phyloP scores from a whole-genome alignment of 2,888 invertebrate genomes.

The Agrypnus murinus region DNA sequence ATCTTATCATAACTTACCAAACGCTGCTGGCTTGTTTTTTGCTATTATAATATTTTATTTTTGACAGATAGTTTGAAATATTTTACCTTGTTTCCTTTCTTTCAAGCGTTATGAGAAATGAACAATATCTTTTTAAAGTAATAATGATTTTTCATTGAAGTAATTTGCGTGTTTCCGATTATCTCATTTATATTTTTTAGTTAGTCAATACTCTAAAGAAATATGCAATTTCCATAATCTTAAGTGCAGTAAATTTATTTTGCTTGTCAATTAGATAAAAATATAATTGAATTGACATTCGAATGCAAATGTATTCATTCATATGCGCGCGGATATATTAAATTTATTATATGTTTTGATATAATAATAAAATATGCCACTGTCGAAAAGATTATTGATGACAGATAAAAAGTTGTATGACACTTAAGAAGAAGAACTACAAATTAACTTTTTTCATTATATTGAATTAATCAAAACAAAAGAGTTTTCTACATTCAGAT shows the following conservation, averaged over 20 bases:
- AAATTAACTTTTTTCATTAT: neutral
- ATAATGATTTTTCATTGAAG: slow-evolving; percentile 1
- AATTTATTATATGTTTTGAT: neutral
- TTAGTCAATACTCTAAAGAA: neutral
- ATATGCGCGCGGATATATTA: neutral
- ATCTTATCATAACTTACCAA: no score
- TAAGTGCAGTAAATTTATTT: neutral
- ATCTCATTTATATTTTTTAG: slow-evolving; percentile 2
- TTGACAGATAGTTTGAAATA: no score
- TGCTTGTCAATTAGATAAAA: neutral
- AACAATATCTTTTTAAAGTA: slow-evolving; percentile 7
- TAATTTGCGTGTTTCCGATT: slow-evolving; percentile 12
- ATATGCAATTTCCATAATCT: neutral
- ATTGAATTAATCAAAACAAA: neutral
- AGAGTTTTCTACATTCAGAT: neutral
- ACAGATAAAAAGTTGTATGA: neutral
- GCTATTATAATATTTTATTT: no score
- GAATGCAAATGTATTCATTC: neutral
- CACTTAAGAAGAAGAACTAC: neutral
- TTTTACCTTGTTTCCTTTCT: no score
- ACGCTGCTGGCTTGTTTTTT: no score
- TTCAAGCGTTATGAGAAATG: slow-evolving; percentile 1
- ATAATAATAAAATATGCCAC: no score
- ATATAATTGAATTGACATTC: neutral
- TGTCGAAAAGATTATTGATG: slow-evolving; percentile 6